These are phyloP conservation scores for Alcedo atthis DNA, from an alignment of 2,797 vertebrate species.

Conservation along the genomic window DNA sequence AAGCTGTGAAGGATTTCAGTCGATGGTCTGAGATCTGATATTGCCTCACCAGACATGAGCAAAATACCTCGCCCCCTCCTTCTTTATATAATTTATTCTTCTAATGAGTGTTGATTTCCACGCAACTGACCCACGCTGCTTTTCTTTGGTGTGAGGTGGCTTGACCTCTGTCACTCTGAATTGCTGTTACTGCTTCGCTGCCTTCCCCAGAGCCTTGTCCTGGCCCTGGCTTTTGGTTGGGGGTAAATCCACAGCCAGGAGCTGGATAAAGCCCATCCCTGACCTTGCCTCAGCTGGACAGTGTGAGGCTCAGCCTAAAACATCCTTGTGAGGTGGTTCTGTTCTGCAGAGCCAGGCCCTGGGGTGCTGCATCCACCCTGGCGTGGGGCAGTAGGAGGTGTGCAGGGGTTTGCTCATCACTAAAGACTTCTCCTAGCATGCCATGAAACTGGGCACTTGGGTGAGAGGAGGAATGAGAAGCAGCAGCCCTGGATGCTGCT, in stretches of 20 bases:
- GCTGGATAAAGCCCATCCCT: not conserved
- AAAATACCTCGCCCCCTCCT: not conserved
- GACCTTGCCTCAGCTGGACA: not conserved
- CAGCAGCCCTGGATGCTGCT: not conserved
- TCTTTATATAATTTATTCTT: not conserved
- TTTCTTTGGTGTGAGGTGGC: not conserved
- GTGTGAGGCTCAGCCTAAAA: not conserved
- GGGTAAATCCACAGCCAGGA: not conserved
- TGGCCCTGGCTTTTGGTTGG: not conserved
- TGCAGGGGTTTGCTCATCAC: fast-evolving
- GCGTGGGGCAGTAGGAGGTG: not conserved
- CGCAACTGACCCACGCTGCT: not conserved
- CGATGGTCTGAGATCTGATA: not conserved
- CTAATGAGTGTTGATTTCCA: not conserved
- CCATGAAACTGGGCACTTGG: not conserved
- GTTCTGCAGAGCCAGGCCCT: not conserved
- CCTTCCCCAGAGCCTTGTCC: not conserved
- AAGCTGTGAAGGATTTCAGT: not conserved
- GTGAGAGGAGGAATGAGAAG: not conserved
- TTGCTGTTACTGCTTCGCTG: not conserved
- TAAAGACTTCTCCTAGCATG: not conserved
- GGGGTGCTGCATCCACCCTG: fast-evolving
- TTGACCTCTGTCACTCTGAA: not conserved
- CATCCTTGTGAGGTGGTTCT: not conserved
- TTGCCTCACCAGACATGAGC: not conserved